These are phyloP conservation scores for Dinocampus coccinellae DNA, from an alignment of 2,888 invertebrate genomes.

Conservation along the genomic window DNA sequence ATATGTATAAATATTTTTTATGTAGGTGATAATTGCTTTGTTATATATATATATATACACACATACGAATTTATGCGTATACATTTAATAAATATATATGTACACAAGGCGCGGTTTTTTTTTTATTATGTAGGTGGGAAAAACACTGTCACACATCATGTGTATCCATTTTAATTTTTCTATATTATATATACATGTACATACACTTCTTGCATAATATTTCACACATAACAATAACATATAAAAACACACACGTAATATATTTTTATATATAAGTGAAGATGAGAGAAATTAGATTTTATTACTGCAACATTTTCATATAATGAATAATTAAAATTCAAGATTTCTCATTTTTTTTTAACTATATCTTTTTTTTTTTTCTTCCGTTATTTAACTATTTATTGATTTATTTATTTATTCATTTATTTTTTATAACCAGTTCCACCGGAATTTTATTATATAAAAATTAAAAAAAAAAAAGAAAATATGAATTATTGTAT, in stretches of 20 bases:
- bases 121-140: not conserved
- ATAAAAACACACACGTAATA: too few species aligned
- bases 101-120: not conserved
- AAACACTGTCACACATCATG: conserved; percentile 3
- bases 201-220: not conserved
- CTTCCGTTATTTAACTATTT: too few species aligned
- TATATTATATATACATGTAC: not conserved
- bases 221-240: not conserved
- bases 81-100: too few species aligned
- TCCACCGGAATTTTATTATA: not conserved
- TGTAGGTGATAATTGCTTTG: conserved; percentile 1
- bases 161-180: not conserved
- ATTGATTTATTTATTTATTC: too few species aligned
- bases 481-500: not conserved
- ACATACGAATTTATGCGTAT: not conserved
- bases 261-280: too few species aligned
- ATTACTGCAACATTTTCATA: too few species aligned
- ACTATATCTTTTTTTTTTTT: too few species aligned
- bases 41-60: not conserved
- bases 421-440: too few species aligned
- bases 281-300: too few species aligned
- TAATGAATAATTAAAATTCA: too few species aligned
- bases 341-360: too few species aligned
- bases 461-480: not conserved
- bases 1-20: not conserved